Evolutionary conservation across 2,113 vertebrate genomes (phyloP).

Genomic region (Plecturocebus donacophilus): DNA sequence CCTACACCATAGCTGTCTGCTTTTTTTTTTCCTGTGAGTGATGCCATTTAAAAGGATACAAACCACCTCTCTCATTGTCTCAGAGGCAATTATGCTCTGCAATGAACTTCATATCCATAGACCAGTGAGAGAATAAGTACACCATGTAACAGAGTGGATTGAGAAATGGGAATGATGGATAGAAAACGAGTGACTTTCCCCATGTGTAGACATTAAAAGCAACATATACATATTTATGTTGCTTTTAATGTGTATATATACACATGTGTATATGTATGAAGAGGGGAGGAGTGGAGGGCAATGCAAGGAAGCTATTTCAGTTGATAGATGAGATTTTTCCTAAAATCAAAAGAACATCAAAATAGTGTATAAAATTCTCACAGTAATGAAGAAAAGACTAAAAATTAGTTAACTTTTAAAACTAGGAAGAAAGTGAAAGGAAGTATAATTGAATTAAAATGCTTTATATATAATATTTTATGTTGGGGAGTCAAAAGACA

Average conservation of each 20-base stretch:
- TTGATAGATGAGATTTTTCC: background rate
- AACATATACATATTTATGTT: background rate
- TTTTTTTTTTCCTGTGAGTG: background rate
- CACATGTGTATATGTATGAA: background rate
- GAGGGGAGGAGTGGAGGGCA: background rate
- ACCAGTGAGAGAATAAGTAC: background rate
- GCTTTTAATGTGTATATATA: no score
- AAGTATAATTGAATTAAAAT: background rate
- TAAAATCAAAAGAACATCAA: background rate
- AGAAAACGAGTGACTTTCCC: background rate
- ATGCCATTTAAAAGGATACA: background rate
- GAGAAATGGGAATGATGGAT: background rate
- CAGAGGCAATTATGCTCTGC: background rate
- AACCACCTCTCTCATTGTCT: background rate
- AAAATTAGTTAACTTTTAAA: conserved; percentile 13
- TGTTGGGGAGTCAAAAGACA: background rate
- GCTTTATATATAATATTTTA: background rate
- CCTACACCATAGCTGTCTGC: background rate
- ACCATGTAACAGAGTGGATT: background rate
- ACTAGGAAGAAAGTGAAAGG: background rate
- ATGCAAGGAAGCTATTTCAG: background rate
- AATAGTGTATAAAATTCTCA: conserved; percentile 25
- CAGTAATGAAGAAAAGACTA: background rate
- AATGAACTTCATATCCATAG: background rate
- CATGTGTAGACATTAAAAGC: background rate